These are phyloP conservation scores for Pseudomyrmex pallidus DNA, from an alignment of 1,140 invertebrate species.

Conservation along the genomic window DNA sequence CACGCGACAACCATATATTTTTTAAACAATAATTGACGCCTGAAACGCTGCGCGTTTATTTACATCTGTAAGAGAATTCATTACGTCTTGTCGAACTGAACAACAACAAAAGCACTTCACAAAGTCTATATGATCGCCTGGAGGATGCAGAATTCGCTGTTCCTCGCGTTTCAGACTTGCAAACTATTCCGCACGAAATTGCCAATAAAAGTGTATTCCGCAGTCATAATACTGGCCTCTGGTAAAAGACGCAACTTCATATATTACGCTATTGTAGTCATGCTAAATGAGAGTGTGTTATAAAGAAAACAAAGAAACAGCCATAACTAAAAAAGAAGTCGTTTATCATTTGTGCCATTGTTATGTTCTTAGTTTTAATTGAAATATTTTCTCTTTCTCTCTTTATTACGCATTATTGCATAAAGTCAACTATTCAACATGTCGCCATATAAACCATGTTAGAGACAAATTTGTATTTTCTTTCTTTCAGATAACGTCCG, in stretches of 20 bases:
- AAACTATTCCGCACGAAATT: slow-evolving; percentile 75
- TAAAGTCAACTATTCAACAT: not conserved
- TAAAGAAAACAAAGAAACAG: slow-evolving; percentile 18
- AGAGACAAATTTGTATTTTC: not conserved
- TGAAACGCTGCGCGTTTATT: not conserved
- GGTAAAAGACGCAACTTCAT: slow-evolving; percentile 68
- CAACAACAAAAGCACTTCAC: slow-evolving; percentile 64
- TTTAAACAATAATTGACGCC: not conserved
- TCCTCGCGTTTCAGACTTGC: slow-evolving; percentile 64
- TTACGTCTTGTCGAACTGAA: slow-evolving; percentile 42
- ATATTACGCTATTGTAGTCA: slow-evolving; percentile 16
- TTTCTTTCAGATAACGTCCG: not conserved
- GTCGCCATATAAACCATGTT: not conserved
- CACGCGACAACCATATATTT: not conserved
- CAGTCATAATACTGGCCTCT: slow-evolving; percentile 60
- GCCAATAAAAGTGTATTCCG: slow-evolving; percentile 79
- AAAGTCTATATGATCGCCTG: slow-evolving; percentile 55
- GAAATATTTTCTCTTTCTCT: slow-evolving; percentile 15
- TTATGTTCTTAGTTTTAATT: slow-evolving; percentile 24
- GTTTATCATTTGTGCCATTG: slow-evolving; percentile 10
- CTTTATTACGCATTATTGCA: not conserved
- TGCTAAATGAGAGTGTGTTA: slow-evolving; percentile 38
- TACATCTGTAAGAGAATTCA: slow-evolving; percentile 1
- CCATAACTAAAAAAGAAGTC: slow-evolving; percentile 10
- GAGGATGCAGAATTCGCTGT: slow-evolving; percentile 68